phyloP scores from a whole-genome alignment of 2,113 vertebrate species.

The Scomber scombrus region DNA sequence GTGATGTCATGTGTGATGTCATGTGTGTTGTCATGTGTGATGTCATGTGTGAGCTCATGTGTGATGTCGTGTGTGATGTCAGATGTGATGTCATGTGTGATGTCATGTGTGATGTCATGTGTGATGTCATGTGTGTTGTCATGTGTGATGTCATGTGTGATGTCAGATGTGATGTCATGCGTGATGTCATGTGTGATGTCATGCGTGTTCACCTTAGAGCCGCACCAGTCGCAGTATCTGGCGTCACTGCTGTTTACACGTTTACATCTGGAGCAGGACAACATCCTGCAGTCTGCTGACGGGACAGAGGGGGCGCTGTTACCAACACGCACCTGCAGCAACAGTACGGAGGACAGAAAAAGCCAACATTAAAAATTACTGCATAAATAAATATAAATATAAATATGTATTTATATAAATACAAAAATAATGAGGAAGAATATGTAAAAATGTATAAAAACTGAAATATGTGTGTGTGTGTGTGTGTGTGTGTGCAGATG shows the following conservation, averaged over 20 bases:
- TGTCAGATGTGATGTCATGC: background rate
- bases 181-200: background rate
- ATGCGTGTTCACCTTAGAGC: constrained; percentile 79
- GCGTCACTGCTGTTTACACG: constrained; percentile 80
- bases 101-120: no score
- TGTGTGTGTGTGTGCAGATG: background rate
- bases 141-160: no score
- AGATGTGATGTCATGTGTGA: no score
- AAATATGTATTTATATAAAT: background rate
- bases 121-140: no score
- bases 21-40: no score
- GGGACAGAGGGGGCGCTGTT: constrained; percentile 51
- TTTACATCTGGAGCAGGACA: constrained; percentile 86
- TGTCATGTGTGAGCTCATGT: no score
- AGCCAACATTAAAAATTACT: background rate
- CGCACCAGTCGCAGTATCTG: constrained; percentile 91
- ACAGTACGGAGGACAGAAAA: background rate
- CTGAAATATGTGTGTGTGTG: background rate
- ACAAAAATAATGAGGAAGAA: background rate
- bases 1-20: no score
- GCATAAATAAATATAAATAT: no score
- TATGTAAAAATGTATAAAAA: background rate
- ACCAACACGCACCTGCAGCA: constrained; percentile 64
- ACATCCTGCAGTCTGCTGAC: constrained; percentile 65
- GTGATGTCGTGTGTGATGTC: no score